Evolutionary conservation across 2,797 vertebrate species (phyloP).

Genomic region (Crax fasciolata): DNA sequence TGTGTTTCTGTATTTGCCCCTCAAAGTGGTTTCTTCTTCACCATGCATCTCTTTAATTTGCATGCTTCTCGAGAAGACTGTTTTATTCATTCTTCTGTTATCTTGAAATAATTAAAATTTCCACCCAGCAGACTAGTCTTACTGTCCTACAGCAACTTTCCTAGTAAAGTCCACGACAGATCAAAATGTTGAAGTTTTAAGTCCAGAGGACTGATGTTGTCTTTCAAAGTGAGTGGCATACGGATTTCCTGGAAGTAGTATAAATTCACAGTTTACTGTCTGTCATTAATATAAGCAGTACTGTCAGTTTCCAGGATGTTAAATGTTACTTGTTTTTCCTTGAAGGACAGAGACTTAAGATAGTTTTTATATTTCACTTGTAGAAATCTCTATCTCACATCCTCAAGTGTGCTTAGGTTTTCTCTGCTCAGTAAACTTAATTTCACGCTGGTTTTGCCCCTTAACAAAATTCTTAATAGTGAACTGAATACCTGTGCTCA

Average conservation of each 20-base stretch:
- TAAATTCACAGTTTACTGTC: not conserved
- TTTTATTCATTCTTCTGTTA: not conserved
- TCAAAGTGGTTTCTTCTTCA: not conserved
- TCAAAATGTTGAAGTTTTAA: not conserved
- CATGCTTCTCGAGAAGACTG: not conserved
- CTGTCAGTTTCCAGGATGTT: not conserved
- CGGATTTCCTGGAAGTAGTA: not conserved
- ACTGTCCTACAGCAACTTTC: not conserved
- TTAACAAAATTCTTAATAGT: not conserved
- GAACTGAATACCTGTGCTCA: not conserved
- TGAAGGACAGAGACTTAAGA: not conserved
- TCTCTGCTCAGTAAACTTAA: not conserved
- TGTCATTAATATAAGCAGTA: not conserved
- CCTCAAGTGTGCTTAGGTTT: not conserved
- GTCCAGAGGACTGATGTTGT: not conserved
- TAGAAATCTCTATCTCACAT: not conserved
- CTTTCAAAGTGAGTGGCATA: not conserved
- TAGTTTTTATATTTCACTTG: not conserved
- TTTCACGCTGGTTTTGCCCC: not conserved
- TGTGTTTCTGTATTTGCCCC: not conserved
- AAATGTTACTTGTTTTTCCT: not conserved
- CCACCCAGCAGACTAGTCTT: not conserved
- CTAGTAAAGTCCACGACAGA: not conserved
- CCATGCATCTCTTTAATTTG: not conserved
- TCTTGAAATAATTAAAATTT: not conserved